Percentiles rank a stretch among this genome's conserved stretches.
Conservation (phyloP, 53 echinoderm and acorn worm genomes). For the Apostichopus leukothele region DNA sequence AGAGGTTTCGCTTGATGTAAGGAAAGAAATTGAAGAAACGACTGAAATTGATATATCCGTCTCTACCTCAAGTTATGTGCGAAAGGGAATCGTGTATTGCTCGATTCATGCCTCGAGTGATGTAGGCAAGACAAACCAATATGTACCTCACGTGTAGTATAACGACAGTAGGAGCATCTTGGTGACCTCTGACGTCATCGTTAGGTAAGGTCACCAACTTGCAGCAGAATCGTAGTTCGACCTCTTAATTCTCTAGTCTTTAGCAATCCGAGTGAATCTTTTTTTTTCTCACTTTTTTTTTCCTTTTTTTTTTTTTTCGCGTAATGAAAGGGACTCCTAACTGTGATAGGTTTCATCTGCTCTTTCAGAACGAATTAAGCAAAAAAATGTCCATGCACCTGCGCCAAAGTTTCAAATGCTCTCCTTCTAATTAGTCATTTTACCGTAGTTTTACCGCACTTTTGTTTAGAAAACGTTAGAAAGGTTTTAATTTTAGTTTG, state of each 20-base stretch:
- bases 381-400: not conserved
- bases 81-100: slow-evolving; percentile 26
- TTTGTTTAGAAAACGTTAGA: slow-evolving; percentile 1
- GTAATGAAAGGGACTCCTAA: slow-evolving; percentile 9
- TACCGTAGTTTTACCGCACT: not conserved
- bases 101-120: slow-evolving; percentile 33
- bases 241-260: slow-evolving; percentile 40
- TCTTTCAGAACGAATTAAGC: not conserved
- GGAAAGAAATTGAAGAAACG: not conserved
- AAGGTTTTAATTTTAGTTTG: too few species aligned
- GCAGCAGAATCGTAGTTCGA: slow-evolving; percentile 48
- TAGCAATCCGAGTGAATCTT: slow-evolving; percentile 25
- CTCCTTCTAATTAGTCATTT: slow-evolving; percentile 5
- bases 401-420: not conserved
- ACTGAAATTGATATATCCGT: slow-evolving; percentile 29
- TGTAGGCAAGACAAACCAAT: slow-evolving; percentile 47
- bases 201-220: slow-evolving; percentile 25
- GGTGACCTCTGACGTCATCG: slow-evolving; percentile 35
- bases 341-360: slow-evolving; percentile 2
- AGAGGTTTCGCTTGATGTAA: slow-evolving; percentile 6
- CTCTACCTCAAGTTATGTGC: slow-evolving; percentile 50
- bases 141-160: slow-evolving; percentile 51
- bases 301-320: not conserved
- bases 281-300: not conserved
- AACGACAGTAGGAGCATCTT: slow-evolving; percentile 34